A percentile compares a stretch with the other conserved stretches of the same genome.
Evolutionary conservation across 2,113 vertebrate genomes (phyloP).

Genomic region (Tychaedon coryphoeus): DNA sequence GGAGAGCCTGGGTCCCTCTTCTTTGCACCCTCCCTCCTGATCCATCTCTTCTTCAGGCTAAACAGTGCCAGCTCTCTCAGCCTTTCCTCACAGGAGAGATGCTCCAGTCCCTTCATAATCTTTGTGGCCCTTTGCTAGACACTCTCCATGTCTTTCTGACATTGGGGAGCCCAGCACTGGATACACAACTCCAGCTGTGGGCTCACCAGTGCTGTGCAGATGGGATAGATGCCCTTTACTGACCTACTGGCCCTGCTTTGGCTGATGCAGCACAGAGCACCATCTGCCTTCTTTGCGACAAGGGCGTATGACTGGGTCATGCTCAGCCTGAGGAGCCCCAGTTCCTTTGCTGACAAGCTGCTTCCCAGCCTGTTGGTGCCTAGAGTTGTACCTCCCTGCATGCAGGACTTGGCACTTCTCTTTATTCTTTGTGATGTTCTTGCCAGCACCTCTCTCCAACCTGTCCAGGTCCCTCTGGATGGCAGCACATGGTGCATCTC

Average conservation of each 20-base stretch:
- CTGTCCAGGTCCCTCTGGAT: background rate
- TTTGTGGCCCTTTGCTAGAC: fast-evolving
- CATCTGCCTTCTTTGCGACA: background rate
- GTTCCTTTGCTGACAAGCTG: background rate
- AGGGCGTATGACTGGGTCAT: fast-evolving
- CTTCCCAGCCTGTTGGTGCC: background rate
- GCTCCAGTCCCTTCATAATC: background rate
- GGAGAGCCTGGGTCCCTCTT: background rate
- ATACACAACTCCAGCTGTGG: background rate
- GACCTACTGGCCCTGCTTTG: background rate
- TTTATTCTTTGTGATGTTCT: background rate
- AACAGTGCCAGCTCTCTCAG: background rate
- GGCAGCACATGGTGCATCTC: background rate
- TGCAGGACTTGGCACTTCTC: background rate
- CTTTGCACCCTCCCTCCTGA: background rate
- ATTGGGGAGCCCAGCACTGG: background rate
- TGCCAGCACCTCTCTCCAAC: background rate
- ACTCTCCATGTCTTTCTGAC: background rate
- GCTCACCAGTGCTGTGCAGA: background rate
- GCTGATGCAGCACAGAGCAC: background rate
- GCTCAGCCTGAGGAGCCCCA: background rate
- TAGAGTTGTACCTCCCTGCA: background rate
- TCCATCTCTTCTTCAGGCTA: background rate
- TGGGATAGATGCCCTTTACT: background rate
- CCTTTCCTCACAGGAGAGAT: background rate